These are phyloP conservation scores for Frankliniella intonsa DNA, from an alignment of 2,888 invertebrate species.

Conservation along the genomic window DNA sequence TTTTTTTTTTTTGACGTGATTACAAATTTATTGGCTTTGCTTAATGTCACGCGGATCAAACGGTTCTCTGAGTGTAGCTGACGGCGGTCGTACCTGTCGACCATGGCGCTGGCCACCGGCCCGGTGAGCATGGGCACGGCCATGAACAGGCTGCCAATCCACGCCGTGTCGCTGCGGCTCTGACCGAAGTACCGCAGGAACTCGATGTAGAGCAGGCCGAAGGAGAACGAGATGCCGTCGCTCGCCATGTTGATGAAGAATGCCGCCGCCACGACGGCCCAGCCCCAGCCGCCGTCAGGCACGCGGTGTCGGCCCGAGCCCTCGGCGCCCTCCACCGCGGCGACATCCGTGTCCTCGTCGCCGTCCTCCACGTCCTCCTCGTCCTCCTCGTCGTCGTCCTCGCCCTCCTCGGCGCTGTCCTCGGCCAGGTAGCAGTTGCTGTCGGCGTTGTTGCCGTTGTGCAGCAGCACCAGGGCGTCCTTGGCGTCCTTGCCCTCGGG, in stretches of 20 bases:
- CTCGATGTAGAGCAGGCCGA: slow-evolving; percentile 82
- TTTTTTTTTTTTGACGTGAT: no score
- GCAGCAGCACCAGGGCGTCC: slow-evolving; percentile 17
- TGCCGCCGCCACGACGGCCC: slow-evolving; percentile 83
- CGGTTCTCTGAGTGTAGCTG: not conserved
- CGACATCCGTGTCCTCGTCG: slow-evolving; percentile 11
- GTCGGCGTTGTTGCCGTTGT: slow-evolving; percentile 4
- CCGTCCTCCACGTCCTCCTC: not conserved
- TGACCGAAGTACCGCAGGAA: slow-evolving; percentile 74
- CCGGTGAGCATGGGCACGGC: slow-evolving; percentile 82
- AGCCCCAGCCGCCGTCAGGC: slow-evolving; percentile 84
- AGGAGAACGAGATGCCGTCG: slow-evolving; percentile 90
- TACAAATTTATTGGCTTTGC: no score
- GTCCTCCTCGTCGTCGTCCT: not conserved
- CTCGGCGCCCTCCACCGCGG: slow-evolving; percentile 24
- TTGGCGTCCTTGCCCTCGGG: slow-evolving; percentile 19
- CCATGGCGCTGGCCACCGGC: slow-evolving; percentile 76
- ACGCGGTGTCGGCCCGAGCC: slow-evolving; percentile 49
- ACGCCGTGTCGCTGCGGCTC: slow-evolving; percentile 78
- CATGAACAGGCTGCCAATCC: slow-evolving; percentile 86
- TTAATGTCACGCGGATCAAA: no score
- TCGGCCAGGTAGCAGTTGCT: not conserved
- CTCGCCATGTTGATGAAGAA: slow-evolving; percentile 83
- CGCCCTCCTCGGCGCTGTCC: not conserved
- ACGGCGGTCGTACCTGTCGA: slow-evolving; percentile 54